Evolutionary conservation across 2,113 vertebrate genomes (phyloP), one percentile per base, ranked within the genome.

Genomic region (Pogona vitticeps): DNA sequence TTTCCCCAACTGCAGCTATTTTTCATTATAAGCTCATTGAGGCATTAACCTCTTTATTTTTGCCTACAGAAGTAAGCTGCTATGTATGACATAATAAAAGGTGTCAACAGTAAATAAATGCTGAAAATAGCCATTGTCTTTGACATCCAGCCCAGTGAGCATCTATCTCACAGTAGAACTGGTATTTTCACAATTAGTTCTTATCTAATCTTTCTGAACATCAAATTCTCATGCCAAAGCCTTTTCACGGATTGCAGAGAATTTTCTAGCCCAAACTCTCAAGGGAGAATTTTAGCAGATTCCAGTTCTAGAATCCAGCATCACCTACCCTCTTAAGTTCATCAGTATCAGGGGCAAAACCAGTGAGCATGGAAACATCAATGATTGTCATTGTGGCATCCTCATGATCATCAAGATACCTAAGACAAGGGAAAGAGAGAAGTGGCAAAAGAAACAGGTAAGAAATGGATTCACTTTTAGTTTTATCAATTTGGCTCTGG

Each of bases 371-470:
- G 82, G 96, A 95, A 76, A 97, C 68, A 0, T 97, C 96, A 0
- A 96, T 85, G 86, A 97, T 95, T 15, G 95, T 94, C 97, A 97
- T 97, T 10, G 96, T 94, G 72, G 96, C 95, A 58, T 96, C 95
- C 5, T 87, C 21, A 0, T n/a, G n/a, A n/a, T 40, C 0, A 17
- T 80, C 94, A 67, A 94, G 88, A 91, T 94, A 92, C 88, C 97
- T 97, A 71, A 3, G 65, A 67, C 20, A 61, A 36, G 23, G 65
- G 8, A 87, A 9, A 58, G 6, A 61, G 7, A 89, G 82, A 21
- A 18, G 3, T 76, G 36, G 31, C 18, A 0, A 4, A 23, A 15
- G n/a, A 12, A 75, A 28, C 18, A 18, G 42, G 36, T 21, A 1
- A 80, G 31, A 76, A 72, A 72, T 18, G 26, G 1, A 9, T 21